Percentiles rank a stretch among this genome's conserved stretches.
These are phyloP conservation scores for Caenorhabditis drosophilae DNA, from an alignment of 2,888 invertebrate genomes.

Conservation along the genomic window DNA sequence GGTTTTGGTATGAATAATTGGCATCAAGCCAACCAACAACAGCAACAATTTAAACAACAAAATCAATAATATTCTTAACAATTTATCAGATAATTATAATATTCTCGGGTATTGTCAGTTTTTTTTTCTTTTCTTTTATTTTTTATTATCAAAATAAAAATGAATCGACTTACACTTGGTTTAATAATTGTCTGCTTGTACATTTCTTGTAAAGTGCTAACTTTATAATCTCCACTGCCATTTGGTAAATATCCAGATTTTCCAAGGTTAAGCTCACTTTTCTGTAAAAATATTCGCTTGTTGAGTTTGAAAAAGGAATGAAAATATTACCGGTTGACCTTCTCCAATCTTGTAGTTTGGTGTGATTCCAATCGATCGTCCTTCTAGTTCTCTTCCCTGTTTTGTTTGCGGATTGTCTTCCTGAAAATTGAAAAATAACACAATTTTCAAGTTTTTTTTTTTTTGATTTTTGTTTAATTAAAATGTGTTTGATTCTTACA, in stretches of 20 bases:
- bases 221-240: constrained; percentile 64
- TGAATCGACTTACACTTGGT: constrained; percentile 58
- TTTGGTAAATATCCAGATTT: constrained; percentile 51
- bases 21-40: constrained; percentile 8
- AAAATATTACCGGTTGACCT: constrained; percentile 51
- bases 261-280: constrained; percentile 46
- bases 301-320: neutral
- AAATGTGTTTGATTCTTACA: constrained; percentile 11
- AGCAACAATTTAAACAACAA: constrained; percentile 1
- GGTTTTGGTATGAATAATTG: constrained; percentile 28
- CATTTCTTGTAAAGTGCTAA: constrained; percentile 60
- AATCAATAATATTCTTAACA: constrained; percentile 5
- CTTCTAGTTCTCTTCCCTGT: constrained; percentile 45
- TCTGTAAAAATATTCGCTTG: constrained; percentile 12
- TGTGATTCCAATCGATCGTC: constrained; percentile 58
- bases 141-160: neutral
- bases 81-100: neutral
- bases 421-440: constrained; percentile 32
- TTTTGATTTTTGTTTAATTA: neutral
- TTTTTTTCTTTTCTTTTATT: neutral
- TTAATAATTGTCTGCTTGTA: constrained; percentile 69
- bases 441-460: neutral
- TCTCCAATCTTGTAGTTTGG: constrained; percentile 64
- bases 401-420: constrained; percentile 50
- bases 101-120: constrained; percentile 20